These are phyloP conservation scores for Scrobipalpa atriplicella DNA, from an alignment of 2,888 invertebrate genomes.

Conservation along the genomic window DNA sequence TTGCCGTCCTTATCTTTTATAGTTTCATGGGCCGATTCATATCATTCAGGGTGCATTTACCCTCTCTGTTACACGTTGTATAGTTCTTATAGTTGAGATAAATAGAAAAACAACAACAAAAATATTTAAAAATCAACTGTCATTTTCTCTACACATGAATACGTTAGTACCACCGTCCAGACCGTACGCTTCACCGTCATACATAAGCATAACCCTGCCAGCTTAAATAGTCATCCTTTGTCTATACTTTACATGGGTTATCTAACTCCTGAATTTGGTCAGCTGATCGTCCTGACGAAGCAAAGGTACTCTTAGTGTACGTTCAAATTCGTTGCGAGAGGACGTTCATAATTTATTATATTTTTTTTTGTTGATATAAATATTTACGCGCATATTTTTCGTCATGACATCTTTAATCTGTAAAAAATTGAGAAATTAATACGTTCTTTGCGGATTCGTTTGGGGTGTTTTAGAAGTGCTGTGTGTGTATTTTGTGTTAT, in stretches of 20 bases:
- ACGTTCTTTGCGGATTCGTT: not conserved
- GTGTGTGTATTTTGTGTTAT: not conserved
- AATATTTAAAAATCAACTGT: no score
- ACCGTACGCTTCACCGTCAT: not conserved
- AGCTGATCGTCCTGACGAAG: not conserved
- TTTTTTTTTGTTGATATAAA: not conserved
- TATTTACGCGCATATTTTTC: not conserved
- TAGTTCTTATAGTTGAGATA: no score
- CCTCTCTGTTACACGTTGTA: no score
- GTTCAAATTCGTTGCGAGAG: not conserved
- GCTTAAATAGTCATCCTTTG: not conserved
- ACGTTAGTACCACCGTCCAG: slow-evolving; percentile 4
- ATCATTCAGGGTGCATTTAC: no score
- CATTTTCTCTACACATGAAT: no score
- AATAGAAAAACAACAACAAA: no score
- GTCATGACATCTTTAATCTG: not conserved
- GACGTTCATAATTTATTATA: slow-evolving; percentile 3
- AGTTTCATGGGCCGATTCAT: no score
- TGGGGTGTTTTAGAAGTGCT: not conserved
- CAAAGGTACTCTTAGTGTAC: slow-evolving; percentile 1
- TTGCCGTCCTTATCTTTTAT: no score
- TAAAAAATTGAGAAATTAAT: not conserved
- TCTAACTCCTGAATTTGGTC: not conserved
- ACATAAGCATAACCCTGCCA: not conserved
- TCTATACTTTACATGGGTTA: not conserved